Base-by-base conservation (phyloP, 2,797 vertebrate genomes). In the Hippopotamyrus pictus region DNA sequence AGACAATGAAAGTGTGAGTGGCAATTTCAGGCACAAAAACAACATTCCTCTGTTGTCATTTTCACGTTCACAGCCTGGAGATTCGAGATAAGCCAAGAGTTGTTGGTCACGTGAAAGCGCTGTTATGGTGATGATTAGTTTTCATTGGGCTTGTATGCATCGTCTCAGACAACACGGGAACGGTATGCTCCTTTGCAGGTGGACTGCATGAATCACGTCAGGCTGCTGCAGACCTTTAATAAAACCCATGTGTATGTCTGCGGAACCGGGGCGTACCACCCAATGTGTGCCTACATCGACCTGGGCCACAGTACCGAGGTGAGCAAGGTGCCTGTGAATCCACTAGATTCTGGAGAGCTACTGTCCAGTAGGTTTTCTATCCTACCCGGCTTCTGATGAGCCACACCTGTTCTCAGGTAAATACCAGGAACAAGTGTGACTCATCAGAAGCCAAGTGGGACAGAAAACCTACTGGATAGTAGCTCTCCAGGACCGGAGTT, bases 161-260 rank as follows among this genome's bases (percentile, higher is more conserved):
- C 17, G 1, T 82, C 76, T 82, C 76, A 82, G 37, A 44, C 73
- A 6, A 37, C 41, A 46, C 7, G 5, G 41, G 5, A 46, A 82
- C 12, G 76, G 41, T 82, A 46, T 48, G 6, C 65, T 19, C 48
- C 46, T 88, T 89, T 90, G 8, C 95, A 98, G 97, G 96, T 93
- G 0, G 97, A 98, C n/a, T 98, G 97, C 84, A 96, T 96, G 90
- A 98, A 97, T 94, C 97, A 97, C 41, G 95, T 98, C 88, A 96
- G 97, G 17, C 94, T 97, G 89, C 95, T 98, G 83, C 97, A 97
- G 93, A 95, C 95, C 0, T 96, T 96, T 93, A 98, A 98, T 90
- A 96, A 95, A 89, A 97, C 94, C 4, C 96, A 97, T 0, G 94
- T 98, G 25, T 97, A 96, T 0, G 95, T 93, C 2, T 98, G 97